Evolutionary conservation across 2,888 invertebrate species (phyloP).

Genomic region (Ichneumoninae sp.): DNA sequence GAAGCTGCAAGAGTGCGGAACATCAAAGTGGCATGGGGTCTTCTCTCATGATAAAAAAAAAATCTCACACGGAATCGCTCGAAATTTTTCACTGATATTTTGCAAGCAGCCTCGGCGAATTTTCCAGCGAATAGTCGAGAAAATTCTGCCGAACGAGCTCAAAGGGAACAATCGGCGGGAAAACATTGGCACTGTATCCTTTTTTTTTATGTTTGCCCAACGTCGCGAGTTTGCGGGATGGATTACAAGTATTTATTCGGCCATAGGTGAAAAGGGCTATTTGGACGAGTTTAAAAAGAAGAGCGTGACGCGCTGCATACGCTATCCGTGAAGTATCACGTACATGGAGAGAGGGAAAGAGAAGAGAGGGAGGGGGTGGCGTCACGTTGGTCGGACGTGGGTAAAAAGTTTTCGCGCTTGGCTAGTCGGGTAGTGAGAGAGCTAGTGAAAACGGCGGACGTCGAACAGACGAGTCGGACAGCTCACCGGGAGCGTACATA

Average conservation of each 20-base stretch:
- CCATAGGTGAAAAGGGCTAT: constrained; percentile 1
- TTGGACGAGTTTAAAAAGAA: background rate
- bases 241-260: background rate
- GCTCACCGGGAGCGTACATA: constrained; percentile 63
- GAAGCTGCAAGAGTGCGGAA: background rate
- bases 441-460: constrained; percentile 54
- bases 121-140: background rate
- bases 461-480: constrained; percentile 54
- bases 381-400: constrained; percentile 66
- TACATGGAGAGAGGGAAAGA: constrained; percentile 1
- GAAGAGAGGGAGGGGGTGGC: constrained; percentile 2
- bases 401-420: constrained; percentile 63
- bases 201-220: background rate
- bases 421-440: background rate
- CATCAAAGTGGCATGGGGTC: background rate
- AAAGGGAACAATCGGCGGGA: no score
- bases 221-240: constrained; percentile 8
- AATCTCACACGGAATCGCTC: background rate
- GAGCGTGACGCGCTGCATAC: constrained; percentile 46
- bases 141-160: no score
- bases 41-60: background rate
- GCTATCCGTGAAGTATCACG: constrained; percentile 57
- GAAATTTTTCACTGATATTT: background rate
- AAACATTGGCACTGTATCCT: background rate
- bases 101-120: background rate